Evolutionary conservation across 2,888 invertebrate genomes (phyloP), one percentile per base, ranked within the genome.

Genomic region (Mythimna vitellina): DNA sequence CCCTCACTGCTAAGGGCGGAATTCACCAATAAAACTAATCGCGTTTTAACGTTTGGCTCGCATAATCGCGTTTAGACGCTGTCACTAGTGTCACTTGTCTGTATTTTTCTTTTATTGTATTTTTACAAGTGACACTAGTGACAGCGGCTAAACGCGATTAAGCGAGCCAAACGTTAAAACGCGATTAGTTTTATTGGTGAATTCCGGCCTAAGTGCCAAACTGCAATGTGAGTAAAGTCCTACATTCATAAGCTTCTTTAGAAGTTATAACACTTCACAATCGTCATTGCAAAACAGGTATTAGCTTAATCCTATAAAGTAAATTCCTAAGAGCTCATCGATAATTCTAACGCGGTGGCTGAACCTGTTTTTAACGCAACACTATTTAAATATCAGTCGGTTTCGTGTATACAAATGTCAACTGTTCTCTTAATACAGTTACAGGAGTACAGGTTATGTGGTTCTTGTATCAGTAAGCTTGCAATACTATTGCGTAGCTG

Each of bases 311-410:
- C 73, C 78, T 65, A 67, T 64, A 64, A 53, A 78, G 53, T 73
- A 74, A 76, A 84, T 75, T 77, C 75, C 70, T 60, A 12, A 38
- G 62, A 60, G 73, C 77, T 82, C 82, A 84, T 84, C 80, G 70
- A 63, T 72, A 46, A 61, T 60, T 61, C 72, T 72, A 65, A 72
- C 69, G 17, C 54, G 32, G 68, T 73, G 32, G 73, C 69, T 70
- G 65, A 66, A 85, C 84, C 85, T 77, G 84, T 85, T 84, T 70
- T 83, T 70, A 76, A 69, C 70, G 78, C 81, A 84, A 82, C 70
- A 62, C 58, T 84, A 83, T 85, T 85, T 79, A 83, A 84, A 84
- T 84, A 84, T 81, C 85, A 81, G 70, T 57, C 25, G 49, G 65
- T 63, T 74, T 78, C 64, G 77, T 66, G 68, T 65, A 73, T 76